Evolutionary conservation across 2,888 invertebrate genomes (phyloP), one percentile per base, ranked within the genome.

Genomic region (Endotricha flammealis): DNA sequence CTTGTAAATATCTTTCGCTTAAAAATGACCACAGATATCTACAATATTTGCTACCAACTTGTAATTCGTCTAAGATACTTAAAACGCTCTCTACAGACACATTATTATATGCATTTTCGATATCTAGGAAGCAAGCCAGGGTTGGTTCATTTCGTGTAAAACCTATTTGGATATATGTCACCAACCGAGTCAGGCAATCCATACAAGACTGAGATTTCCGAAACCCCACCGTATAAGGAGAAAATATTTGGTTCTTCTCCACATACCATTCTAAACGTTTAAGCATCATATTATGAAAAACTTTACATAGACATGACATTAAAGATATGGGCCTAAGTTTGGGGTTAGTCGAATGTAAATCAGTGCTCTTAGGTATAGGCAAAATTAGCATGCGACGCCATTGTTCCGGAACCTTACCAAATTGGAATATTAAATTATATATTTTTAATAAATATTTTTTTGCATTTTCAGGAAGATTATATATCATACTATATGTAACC

Each of bases 211-310:
- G 29, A 4, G 27, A 20, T 12, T 30, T 39, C 8, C 45, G 30
- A 31, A 48, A 48, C 0, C 44, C 48, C 16, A 27, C 4, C 0
- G 44, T 48, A 9, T n/a, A 2, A 2, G 13, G n/a, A 5, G 46
- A 32, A 1, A 50, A 24, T 1, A 46, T 11, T 7, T 33, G 8
- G 12, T 44, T 36, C 13, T 30, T 44, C 33, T 51, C 49, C 0
- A 44, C n/a, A 33, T 16, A 48, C 46, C 48, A 51, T 29, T 53
- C 50, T 32, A 50, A 7, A 3, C 51, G 14, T 30, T 44, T 49
- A 4, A 5, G 8, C 5, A 50, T 10, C 32, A 49, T 48, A 4
- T 2, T n/a, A 25, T 53, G 44, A 10, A 49, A 50, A 2, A 48
- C 29, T 38, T 53, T 51, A 36, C 46, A 46, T 0, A 48, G 1